Percentiles rank a stretch among this genome's conserved stretches.
Conservation (phyloP, 2,888 invertebrate species). For the Tanypteryx hageni region DNA sequence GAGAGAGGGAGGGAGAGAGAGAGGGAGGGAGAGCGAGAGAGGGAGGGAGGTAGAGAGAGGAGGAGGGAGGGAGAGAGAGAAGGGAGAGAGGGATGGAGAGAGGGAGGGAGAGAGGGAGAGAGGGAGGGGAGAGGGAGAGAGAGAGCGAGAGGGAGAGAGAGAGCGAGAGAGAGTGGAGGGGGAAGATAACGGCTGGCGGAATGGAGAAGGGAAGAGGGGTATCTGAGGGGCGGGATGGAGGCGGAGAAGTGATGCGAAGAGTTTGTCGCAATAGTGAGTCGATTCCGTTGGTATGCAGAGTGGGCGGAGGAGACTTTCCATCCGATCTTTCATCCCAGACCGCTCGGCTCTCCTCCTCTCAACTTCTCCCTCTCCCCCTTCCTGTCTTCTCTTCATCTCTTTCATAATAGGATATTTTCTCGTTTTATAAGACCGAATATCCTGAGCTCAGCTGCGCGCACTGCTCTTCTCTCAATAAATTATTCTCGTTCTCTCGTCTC, state of each 20-base stretch:
- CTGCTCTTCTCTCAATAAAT: too few species aligned
- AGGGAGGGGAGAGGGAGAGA: background rate
- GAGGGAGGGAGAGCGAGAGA: too few species aligned
- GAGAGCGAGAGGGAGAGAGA: background rate
- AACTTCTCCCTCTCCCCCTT: background rate
- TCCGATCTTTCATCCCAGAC: constrained; percentile 10
- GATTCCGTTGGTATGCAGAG: background rate
- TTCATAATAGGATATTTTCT: too few species aligned
- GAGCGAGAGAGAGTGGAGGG: background rate
- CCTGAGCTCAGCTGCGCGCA: too few species aligned
- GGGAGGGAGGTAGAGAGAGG: too few species aligned
- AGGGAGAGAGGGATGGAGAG: too few species aligned
- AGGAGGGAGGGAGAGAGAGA: too few species aligned
- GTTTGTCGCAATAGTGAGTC: background rate
- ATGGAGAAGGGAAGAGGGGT: background rate
- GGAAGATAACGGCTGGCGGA: background rate
- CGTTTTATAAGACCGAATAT: too few species aligned
- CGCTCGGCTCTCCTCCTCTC: background rate
- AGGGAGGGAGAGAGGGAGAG: background rate
- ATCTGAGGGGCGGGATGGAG: background rate
- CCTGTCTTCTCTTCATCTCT: background rate
- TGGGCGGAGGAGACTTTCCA: background rate
- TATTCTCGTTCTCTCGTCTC: too few species aligned
- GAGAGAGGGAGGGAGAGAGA: too few species aligned
- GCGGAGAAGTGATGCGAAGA: background rate